phyloP scores from a whole-genome alignment of 53 echinoderm and acorn worm species.

The Echinarachnius parma region DNA sequence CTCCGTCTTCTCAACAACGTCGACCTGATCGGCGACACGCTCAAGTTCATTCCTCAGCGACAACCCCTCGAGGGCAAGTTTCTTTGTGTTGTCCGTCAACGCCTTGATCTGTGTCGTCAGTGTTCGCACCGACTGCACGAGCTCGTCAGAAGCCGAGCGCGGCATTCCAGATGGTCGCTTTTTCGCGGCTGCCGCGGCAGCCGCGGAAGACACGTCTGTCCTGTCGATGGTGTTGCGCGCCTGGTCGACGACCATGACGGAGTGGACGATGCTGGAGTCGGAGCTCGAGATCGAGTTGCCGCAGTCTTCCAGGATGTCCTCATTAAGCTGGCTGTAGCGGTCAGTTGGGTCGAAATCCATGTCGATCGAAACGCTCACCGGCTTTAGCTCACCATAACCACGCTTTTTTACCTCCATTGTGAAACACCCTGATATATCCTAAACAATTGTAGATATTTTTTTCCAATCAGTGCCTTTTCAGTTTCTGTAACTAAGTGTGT shows the following conservation, averaged over 20 bases:
- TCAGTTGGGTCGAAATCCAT: constrained; percentile 5
- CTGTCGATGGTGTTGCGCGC: constrained; percentile 2
- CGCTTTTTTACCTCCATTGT: constrained; percentile 14
- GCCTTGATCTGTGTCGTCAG: constrained; percentile 40
- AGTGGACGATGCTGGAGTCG: constrained; percentile 17
- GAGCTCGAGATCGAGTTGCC: constrained; percentile 14
- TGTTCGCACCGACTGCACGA: constrained; percentile 30
- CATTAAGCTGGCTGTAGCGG: constrained; percentile 37
- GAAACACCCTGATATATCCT: too few species aligned
- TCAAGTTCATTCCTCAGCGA: constrained; percentile 29
- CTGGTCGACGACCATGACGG: constrained; percentile 20
- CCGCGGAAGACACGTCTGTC: neutral
- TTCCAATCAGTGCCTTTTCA: too few species aligned
- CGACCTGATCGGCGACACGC: constrained; percentile 42
- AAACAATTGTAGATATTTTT: too few species aligned
- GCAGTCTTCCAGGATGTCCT: constrained; percentile 30
- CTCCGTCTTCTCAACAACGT: constrained; percentile 28
- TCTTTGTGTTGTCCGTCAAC: constrained; percentile 32
- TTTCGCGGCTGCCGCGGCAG: neutral
- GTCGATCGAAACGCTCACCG: neutral
- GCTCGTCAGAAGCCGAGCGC: constrained; percentile 11
- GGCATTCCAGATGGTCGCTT: too few species aligned
- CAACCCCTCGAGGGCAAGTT: constrained; percentile 22
- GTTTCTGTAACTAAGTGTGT: too few species aligned
- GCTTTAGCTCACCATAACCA: neutral